Evolutionary conservation across 2,888 invertebrate genomes (phyloP), one percentile per base, ranked within the genome.

Genomic region (Teleiodes luculella): DNA sequence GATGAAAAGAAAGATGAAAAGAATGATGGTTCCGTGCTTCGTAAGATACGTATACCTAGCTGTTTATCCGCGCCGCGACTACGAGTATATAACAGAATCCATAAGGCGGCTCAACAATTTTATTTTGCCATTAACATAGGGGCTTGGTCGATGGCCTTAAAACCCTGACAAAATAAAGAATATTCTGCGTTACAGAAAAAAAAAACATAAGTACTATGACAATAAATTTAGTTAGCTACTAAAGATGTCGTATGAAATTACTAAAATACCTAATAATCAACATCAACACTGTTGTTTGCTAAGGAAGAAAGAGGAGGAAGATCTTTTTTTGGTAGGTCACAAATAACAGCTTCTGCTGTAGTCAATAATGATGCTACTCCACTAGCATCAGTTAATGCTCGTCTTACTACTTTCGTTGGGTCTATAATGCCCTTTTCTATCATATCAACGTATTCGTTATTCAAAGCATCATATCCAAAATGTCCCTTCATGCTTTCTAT

Each of bases 311-410:
- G 3, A 7, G 30, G 1, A 16, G 8, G 8, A 35, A 11, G 11
- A 7, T 68, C 74, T 56, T 68, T 59, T 57, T 66, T 73, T 4
- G 76, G 69, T n/a, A 76, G 35, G 4, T 99, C 99, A 52, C 96
- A 95, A 59, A 99, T 95, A 20, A 99, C 99, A 50, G 96, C 95
- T 91, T 99, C 99, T 13, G 98, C 98, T 28, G 98, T 98, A 43
- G 87, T 86, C 43, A 88, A 66, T 51, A 88, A 64, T n/a, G 88
- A 88, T 49, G 88, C 87, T 16, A 88, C 80, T 41, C 87, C 80
- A 65, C 87, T 81, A 8, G 87, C 88, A 66, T 86, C 85, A 43
- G 68, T 81, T 48, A 88, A 59, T 14, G 88, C 87, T 65, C 80
- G 76, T 73, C 75, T 72, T 1, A 88, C 82, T 7, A 88, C 81